These are phyloP conservation scores for Amyelois transitella DNA, from an alignment of 1,140 invertebrate genomes.

Conservation along the genomic window DNA sequence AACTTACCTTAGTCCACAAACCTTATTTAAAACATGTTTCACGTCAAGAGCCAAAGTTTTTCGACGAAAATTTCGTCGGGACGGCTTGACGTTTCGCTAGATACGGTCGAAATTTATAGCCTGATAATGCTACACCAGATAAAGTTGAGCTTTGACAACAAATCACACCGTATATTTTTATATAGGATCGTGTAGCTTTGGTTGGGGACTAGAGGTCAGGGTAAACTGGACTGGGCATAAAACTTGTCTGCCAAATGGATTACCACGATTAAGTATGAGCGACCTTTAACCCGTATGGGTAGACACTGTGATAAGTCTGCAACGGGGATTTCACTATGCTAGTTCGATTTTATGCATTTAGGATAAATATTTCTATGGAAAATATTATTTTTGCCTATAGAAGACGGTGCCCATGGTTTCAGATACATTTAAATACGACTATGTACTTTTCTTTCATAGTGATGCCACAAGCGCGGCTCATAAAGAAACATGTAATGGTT, in stretches of 20 bases:
- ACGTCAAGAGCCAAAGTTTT: slow-evolving; percentile 11
- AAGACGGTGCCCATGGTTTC: too few species aligned
- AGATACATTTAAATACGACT: too few species aligned
- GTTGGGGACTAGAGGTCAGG: slow-evolving; percentile 23
- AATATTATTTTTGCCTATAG: too few species aligned
- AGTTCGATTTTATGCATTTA: slow-evolving; percentile 3
- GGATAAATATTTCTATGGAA: neutral
- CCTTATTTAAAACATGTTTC: slow-evolving; percentile 7
- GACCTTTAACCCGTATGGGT: slow-evolving; percentile 54
- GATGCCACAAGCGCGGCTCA: too few species aligned
- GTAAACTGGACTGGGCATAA: slow-evolving; percentile 37
- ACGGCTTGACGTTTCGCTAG: slow-evolving; percentile 47
- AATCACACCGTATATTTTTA: slow-evolving; percentile 10
- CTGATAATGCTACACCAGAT: slow-evolving; percentile 56
- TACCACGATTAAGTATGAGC: slow-evolving; percentile 61
- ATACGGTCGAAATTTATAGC: slow-evolving; percentile 63
- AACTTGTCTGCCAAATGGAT: slow-evolving; percentile 67
- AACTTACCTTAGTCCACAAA: neutral
- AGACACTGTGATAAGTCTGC: slow-evolving; percentile 50
- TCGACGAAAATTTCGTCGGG: slow-evolving; percentile 36
- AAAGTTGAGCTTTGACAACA: slow-evolving; percentile 36
- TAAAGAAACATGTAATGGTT: too few species aligned
- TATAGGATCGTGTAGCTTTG: slow-evolving; percentile 6
- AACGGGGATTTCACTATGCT: slow-evolving; percentile 8
- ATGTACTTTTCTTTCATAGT: too few species aligned